phyloP scores from a whole-genome alignment of 2,888 invertebrate species.

The Platypus cylindrus region DNA sequence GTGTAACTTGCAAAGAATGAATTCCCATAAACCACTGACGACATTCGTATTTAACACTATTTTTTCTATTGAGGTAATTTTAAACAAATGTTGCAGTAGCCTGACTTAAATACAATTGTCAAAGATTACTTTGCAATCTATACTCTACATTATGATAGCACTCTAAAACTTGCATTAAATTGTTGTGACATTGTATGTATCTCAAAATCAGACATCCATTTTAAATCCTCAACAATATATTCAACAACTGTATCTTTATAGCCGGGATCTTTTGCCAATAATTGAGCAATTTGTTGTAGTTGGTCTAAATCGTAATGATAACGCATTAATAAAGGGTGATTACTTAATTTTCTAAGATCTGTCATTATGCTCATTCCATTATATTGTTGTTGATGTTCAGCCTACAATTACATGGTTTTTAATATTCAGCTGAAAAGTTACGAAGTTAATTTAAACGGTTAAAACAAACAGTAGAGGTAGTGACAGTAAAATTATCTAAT shows the following conservation, averaged over 20 bases:
- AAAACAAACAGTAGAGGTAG: too few relatives aligned
- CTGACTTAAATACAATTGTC: too few relatives aligned
- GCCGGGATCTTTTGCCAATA: constrained; percentile 50
- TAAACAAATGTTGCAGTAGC: too few relatives aligned
- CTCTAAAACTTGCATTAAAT: constrained; percentile 48
- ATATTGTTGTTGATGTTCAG: constrained; percentile 27
- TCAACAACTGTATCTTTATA: constrained; percentile 68
- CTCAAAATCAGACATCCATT: constrained; percentile 84
- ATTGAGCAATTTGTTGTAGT: constrained; percentile 53
- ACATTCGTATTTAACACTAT: too few relatives aligned
- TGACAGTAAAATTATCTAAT: too few relatives aligned
- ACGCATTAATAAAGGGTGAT: constrained; percentile 81
- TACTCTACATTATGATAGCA: too few relatives aligned
- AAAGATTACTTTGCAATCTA: constrained; percentile 4
- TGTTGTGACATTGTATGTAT: constrained; percentile 64
- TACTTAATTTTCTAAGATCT: constrained; percentile 85
- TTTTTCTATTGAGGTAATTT: too few relatives aligned
- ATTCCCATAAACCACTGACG: too few relatives aligned
- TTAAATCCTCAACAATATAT: constrained; percentile 76
- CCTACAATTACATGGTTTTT: too few relatives aligned
- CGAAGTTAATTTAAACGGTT: background rate
- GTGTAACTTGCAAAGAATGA: too few relatives aligned
- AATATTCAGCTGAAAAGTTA: too few relatives aligned
- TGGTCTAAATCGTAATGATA: constrained; percentile 55
- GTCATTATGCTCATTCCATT: constrained; percentile 75